Evolutionary conservation across 2,797 vertebrate genomes (phyloP).

Genomic region (Xiphorhynchus erythropygius): DNA sequence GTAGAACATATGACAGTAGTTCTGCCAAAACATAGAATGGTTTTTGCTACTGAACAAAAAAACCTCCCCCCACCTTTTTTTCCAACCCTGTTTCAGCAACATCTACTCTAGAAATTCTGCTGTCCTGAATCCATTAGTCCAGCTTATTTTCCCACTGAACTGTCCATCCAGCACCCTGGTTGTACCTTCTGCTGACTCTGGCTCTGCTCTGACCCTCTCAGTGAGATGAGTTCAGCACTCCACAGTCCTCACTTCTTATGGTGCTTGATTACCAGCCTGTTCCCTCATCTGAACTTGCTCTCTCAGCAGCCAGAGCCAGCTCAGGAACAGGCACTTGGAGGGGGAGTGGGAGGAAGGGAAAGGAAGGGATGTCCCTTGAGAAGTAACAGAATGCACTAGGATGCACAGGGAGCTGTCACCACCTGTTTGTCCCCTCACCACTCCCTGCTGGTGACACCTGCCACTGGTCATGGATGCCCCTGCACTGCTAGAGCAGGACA

Average conservation of each 20-base stretch:
- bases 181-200: not conserved
- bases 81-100: accelerated
- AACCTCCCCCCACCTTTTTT: not conserved
- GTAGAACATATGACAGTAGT: not conserved
- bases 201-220: not conserved
- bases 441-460: not conserved
- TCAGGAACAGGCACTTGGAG: not conserved
- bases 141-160: not conserved
- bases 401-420: not conserved
- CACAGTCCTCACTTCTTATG: not conserved
- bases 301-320: not conserved
- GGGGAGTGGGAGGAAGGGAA: not conserved
- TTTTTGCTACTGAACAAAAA: not conserved
- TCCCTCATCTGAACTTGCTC: not conserved
- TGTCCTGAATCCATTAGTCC: not conserved
- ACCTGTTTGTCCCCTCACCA: not conserved
- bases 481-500: not conserved
- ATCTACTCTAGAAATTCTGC: not conserved
- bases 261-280: not conserved
- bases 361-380: not conserved
- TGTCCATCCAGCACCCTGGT: not conserved
- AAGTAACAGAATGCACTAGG: not conserved
- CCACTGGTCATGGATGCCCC: not conserved
- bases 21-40: not conserved
- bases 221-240: not conserved